Conservation (phyloP, 2,888 invertebrate genomes). For the Fissipunctia ypsillon region DNA sequence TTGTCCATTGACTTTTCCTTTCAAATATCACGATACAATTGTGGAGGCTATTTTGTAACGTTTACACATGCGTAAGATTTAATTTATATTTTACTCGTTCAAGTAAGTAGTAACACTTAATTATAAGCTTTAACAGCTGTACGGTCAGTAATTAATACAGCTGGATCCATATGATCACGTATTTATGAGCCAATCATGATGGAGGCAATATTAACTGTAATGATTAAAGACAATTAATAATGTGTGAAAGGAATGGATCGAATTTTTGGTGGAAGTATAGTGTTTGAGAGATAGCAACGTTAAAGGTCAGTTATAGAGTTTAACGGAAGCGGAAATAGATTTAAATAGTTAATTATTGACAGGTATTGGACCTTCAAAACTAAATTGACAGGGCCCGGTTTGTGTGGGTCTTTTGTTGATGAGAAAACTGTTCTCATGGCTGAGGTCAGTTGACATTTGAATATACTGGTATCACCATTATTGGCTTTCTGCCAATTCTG, state of each 20-base stretch:
- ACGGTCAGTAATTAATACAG: background rate
- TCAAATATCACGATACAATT: background rate
- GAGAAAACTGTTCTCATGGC: background rate
- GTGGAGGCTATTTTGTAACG: background rate
- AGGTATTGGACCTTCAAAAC: conserved; percentile 13
- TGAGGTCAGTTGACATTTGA: background rate
- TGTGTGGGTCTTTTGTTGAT: conserved; percentile 20
- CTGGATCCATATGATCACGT: background rate
- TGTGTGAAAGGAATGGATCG: background rate
- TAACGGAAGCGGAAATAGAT: conserved; percentile 46
- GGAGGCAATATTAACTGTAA: background rate
- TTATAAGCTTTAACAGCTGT: background rate
- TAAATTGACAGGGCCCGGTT: conserved; percentile 13
- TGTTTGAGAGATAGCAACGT: background rate
- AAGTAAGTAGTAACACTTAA: conserved; percentile 7
- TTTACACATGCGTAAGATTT: background rate
- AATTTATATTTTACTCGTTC: background rate
- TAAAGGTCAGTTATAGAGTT: conserved; percentile 17
- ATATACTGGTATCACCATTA: background rate
- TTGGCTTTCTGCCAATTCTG: background rate
- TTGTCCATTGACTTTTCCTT: background rate
- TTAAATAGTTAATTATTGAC: background rate
- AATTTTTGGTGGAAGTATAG: background rate
- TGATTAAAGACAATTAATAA: background rate
- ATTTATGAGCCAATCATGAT: conserved; percentile 13